Evolutionary conservation across 2,113 vertebrate species (phyloP), one percentile per base, ranked within the genome.

Genomic region (Tonatia bakeri): DNA sequence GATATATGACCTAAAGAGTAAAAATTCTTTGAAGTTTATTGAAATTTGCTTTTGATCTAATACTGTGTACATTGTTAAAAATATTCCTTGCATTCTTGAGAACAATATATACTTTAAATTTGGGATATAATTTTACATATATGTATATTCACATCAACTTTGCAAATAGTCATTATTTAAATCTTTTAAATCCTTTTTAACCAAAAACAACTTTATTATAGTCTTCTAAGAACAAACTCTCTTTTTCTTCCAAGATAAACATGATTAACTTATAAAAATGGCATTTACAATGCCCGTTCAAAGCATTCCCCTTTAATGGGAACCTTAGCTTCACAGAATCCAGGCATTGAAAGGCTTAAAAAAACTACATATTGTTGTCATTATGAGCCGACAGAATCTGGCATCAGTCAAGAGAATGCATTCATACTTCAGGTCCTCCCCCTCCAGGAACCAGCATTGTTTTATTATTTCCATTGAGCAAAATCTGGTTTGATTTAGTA

Each of bases 391-490:
- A 96, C 91, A 14, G 43, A 43, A 36, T 96, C 95, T 95, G 98
- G 96, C 86, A 45, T 64, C 91, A 33, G 76, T 85, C 56, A 96
- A 91, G 59, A 22, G 36, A 82, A 90, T 94, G 70, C 91, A 75
- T 61, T 99, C 96, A 99, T 20, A 99, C 99, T 98, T 99, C 99
- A 64, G 99, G 99, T 91, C 99, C 99, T 99, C 99, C 99, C 97
- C 99, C 99, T 98, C 99, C 99, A 72, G 99, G 99, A 97, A 99
- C 99, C 95, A 99, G 98, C 99, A 99, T 99, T 40, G 99, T 99
- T 98, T 99, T 99, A 98, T 99, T 99, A 95, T 99, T 99, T 97
- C 99, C 99, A 83, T 99, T 99, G 45, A 99, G 98, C 84, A 59
- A 59, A 24, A 59, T 59, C 56, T 59, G 8, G 8, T 24, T 22